phyloP scores from a whole-genome alignment of 2,888 invertebrate genomes.

The Drosophila basisetae region DNA sequence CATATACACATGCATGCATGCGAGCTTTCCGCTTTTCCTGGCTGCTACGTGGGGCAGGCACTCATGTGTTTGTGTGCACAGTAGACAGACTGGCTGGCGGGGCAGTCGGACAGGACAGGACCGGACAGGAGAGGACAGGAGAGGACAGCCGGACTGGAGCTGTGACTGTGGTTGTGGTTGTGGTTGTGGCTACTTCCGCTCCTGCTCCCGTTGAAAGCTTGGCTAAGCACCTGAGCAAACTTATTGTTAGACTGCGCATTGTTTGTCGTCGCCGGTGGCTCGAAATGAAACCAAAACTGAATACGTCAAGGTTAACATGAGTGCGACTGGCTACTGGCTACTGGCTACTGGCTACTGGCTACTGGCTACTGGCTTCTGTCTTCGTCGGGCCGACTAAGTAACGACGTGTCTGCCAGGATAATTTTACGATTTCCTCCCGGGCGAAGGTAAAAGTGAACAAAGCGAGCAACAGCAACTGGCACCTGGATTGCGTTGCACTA shows the following conservation, averaged over 20 bases:
- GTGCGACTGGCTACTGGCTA: slow-evolving; percentile 25
- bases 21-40: slow-evolving; percentile 79
- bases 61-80: neutral
- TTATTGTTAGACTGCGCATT: slow-evolving; percentile 83
- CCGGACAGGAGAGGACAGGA: neutral
- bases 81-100: slow-evolving; percentile 10
- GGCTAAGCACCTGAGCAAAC: slow-evolving; percentile 84
- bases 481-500: slow-evolving; percentile 1
- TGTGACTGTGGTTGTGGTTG: slow-evolving; percentile 25
- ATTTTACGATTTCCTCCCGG: slow-evolving; percentile 85
- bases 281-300: slow-evolving; percentile 56
- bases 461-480: slow-evolving; percentile 24
- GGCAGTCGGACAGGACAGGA: neutral
- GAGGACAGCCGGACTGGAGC: slow-evolving; percentile 4
- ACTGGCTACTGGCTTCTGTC: slow-evolving; percentile 13
- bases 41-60: slow-evolving; percentile 49
- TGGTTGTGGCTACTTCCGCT: slow-evolving; percentile 41
- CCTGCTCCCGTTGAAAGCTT: slow-evolving; percentile 74
- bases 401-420: slow-evolving; percentile 85
- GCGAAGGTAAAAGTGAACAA: slow-evolving; percentile 62
- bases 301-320: slow-evolving; percentile 82
- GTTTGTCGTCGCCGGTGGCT: slow-evolving; percentile 63
- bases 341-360: neutral
- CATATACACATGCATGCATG: slow-evolving; percentile 74
- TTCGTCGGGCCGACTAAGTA: slow-evolving; percentile 69